Evolutionary conservation across 53 echinoderm and acorn worm genomes (phyloP).

Genomic region (Mesocentrotus franciscanus): DNA sequence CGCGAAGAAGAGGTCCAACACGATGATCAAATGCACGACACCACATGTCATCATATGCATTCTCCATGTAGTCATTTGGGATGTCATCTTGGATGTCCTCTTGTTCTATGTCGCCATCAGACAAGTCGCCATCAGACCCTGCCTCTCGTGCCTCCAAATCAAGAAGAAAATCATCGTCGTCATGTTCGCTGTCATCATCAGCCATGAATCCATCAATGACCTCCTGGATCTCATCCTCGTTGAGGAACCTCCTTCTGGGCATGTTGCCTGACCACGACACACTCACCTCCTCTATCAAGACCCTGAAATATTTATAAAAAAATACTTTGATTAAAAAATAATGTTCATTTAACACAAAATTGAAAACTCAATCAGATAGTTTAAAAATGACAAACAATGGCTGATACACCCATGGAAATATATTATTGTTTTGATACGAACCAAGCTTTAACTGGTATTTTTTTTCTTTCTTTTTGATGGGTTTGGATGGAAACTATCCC

Average conservation of each 20-base stretch:
- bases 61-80: neutral
- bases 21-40: neutral
- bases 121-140: neutral
- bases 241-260: neutral
- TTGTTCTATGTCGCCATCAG: neutral
- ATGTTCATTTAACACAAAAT: too few species aligned
- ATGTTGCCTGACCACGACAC: neutral
- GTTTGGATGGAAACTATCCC: too few species aligned
- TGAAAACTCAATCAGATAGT: too few species aligned
- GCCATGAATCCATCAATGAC: neutral
- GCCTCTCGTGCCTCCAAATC: conserved; percentile 7
- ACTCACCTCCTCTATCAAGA: too few species aligned
- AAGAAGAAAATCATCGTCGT: neutral
- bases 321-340: too few species aligned
- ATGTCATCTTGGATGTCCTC: neutral
- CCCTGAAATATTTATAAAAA: too few species aligned
- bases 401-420: too few species aligned
- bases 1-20: neutral
- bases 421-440: too few species aligned
- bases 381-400: too few species aligned
- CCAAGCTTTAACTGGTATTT: too few species aligned
- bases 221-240: neutral
- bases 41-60: neutral
- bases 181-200: neutral
- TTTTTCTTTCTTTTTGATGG: too few species aligned